phyloP scores from a whole-genome alignment of 2,797 vertebrate genomes.

The Cyprinodon diabolis region DNA sequence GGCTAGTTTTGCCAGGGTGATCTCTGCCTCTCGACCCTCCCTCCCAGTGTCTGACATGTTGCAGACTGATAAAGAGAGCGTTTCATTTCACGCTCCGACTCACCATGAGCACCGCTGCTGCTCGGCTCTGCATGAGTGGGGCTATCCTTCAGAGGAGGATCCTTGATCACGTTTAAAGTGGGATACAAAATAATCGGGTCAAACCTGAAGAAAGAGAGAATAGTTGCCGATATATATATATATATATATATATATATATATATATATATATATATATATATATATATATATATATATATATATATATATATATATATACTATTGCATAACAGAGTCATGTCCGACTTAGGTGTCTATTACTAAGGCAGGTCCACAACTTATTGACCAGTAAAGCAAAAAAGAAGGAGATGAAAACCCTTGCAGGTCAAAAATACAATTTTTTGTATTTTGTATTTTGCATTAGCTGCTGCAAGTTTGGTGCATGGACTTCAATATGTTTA shows the following conservation, averaged over 20 bases:
- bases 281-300: too few species aligned
- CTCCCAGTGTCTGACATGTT: slow-evolving; percentile 26
- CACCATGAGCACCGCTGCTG: slow-evolving; percentile 29
- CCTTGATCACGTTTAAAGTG: slow-evolving; percentile 25
- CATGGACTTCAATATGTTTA: background rate
- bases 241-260: too few species aligned
- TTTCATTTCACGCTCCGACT: slow-evolving; percentile 53
- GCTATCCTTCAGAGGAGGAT: slow-evolving; percentile 41
- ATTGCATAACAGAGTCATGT: slow-evolving; percentile 59
- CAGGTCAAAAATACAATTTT: slow-evolving; percentile 43
- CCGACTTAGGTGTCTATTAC: slow-evolving; percentile 70
- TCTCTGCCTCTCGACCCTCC: slow-evolving; percentile 10
- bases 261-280: too few species aligned
- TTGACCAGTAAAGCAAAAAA: slow-evolving; percentile 39
- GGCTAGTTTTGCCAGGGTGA: slow-evolving; percentile 32
- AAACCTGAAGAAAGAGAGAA: slow-evolving; percentile 24
- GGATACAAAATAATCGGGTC: slow-evolving; percentile 37
- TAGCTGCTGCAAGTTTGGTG: background rate
- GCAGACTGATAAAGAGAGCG: slow-evolving; percentile 48
- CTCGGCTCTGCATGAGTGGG: slow-evolving; percentile 57
- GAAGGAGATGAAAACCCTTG: background rate
- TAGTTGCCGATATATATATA: slow-evolving; percentile 54
- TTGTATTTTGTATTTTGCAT: background rate
- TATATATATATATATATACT: too few species aligned
- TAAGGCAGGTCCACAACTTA: slow-evolving; percentile 67